Base-by-base conservation (phyloP, 2,888 invertebrate species). In the Operophtera brumata region DNA sequence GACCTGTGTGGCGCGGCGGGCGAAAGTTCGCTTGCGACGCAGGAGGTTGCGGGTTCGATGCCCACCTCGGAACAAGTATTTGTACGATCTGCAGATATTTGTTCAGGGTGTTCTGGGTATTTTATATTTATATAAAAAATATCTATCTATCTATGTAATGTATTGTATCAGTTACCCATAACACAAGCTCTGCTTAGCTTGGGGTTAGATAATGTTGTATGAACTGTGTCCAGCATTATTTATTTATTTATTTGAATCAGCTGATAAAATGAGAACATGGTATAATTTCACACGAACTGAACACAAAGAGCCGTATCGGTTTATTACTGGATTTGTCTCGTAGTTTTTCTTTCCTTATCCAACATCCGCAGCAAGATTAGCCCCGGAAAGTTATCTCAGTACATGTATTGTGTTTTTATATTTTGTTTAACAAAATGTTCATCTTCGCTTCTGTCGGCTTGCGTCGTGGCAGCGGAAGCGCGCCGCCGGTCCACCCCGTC, bases 401-500 rank as follows among this genome's bases (percentile, higher is more conserved):
- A 49, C 47, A 44, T 58, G 52, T 45, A 57, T 52, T 56, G 54
- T 59, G 56, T 52, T 56, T 43, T 25, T 46, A 28, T 47, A 47
- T 43, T 47, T 54, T 49, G 63, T 69, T 73, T 75, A 78, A 78
- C 77, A 80, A 77, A 77, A 73, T 67, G 72, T 68, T 73, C 71
- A 71, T 78, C 73, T 78, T 62, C 64, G 59, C 44, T 46, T 13
- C 65, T 62, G 64, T 59, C 65, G 72, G 70, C 64, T 62, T 45
- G 58, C 66, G 53, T 52, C 43, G 52, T 60, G 60, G 59, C 61
- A 59, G 55, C 61, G 59, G 61, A 60, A 56, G 58, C 54, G 57
- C 48, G 67, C 20, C 20, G 61, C 11, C 36, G 3, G 61, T 66
- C 63, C 64, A 67, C 63, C 71, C 73, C 68, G 77, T 78, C 80